Evolutionary conservation across 2,797 vertebrate genomes (phyloP).

Genomic region (Sebastes trivittatus): DNA sequence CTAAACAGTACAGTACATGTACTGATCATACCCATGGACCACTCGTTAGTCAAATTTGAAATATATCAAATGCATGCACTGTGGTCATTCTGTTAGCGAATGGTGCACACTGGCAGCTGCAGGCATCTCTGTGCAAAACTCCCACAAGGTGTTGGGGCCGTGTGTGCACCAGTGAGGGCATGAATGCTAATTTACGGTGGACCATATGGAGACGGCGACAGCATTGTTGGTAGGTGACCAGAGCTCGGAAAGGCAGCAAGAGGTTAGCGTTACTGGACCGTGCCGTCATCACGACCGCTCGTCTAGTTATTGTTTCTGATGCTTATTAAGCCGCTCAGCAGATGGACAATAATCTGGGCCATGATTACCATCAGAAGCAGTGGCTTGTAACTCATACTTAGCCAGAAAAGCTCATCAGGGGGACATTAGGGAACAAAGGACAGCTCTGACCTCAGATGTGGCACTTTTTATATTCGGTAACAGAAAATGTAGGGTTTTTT

Average conservation of each 20-base stretch:
- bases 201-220: slow-evolving; percentile 72
- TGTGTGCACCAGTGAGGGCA: slow-evolving; percentile 17
- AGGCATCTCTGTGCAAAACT: slow-evolving; percentile 40
- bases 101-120: slow-evolving; percentile 26
- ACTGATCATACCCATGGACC: background rate
- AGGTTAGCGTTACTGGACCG: slow-evolving; percentile 74
- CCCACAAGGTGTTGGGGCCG: slow-evolving; percentile 17
- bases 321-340: slow-evolving; percentile 79
- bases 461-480: slow-evolving; percentile 13
- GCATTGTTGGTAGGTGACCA: slow-evolving; percentile 68
- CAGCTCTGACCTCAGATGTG: slow-evolving; percentile 45
- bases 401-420: slow-evolving; percentile 63
- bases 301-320: slow-evolving; percentile 76
- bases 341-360: slow-evolving; percentile 80
- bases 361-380: slow-evolving; percentile 73
- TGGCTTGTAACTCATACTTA: slow-evolving; percentile 78
- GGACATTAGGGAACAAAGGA: slow-evolving; percentile 61
- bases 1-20: background rate
- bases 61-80: slow-evolving; percentile 13
- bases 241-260: slow-evolving; percentile 67
- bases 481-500: slow-evolving; percentile 13
- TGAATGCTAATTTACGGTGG: slow-evolving; percentile 65
- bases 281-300: slow-evolving; percentile 68
- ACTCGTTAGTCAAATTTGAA: background rate
- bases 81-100: slow-evolving; percentile 19